phyloP scores from a whole-genome alignment of 2,888 invertebrate genomes.

The Platycheirus rosarum region DNA sequence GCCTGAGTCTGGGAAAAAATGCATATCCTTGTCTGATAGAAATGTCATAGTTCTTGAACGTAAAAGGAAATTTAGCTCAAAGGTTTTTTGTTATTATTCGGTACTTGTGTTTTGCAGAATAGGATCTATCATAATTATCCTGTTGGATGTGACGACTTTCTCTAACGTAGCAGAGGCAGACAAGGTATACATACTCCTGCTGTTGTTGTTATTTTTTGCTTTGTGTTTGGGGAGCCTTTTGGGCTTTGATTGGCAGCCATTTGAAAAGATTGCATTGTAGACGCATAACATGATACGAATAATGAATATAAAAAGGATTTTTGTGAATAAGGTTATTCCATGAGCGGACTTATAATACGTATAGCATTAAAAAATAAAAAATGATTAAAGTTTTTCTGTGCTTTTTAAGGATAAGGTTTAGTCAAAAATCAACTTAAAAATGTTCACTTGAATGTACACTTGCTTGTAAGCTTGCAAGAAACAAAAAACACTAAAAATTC shows the following conservation, averaged over 20 bases:
- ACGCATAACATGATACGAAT: constrained; percentile 1
- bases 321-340: background rate
- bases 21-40: constrained; percentile 22
- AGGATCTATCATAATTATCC: constrained; percentile 7
- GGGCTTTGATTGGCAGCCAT: background rate
- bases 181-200: background rate
- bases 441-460: too few relatives aligned
- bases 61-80: background rate
- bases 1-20: background rate
- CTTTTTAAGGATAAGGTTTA: too few relatives aligned
- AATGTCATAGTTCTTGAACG: constrained; percentile 17
- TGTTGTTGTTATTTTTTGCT: background rate
- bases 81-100: background rate
- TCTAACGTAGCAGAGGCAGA: background rate
- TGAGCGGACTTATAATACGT: background rate
- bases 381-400: too few relatives aligned
- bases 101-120: background rate
- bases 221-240: background rate
- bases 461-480: too few relatives aligned
- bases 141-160: constrained; percentile 13
- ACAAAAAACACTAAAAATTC: too few relatives aligned
- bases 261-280: constrained; percentile 4
- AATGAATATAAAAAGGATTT: background rate
- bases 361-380: too few relatives aligned
- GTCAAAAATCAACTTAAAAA: too few relatives aligned